phyloP scores from a whole-genome alignment of 1,140 invertebrate genomes.

The Penaeus vannamei region DNA sequence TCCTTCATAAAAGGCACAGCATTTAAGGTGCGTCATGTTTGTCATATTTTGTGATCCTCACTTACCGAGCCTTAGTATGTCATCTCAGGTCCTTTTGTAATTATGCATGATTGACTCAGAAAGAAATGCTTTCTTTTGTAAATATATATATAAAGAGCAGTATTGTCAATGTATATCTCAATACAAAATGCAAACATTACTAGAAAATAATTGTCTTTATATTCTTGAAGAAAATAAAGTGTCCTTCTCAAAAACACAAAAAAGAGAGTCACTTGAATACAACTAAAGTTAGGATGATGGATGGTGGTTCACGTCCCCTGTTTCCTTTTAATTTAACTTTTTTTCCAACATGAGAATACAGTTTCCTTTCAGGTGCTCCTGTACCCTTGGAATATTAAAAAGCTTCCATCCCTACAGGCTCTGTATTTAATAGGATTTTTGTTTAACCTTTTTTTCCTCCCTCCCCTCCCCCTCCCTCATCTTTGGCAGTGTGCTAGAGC shows the following conservation, averaged over 20 bases:
- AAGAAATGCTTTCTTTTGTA: slow-evolving; percentile 17
- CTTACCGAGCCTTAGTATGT: slow-evolving; percentile 51
- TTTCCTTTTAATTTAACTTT: slow-evolving; percentile 32
- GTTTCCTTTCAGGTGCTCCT: slow-evolving; percentile 27
- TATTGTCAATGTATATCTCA: slow-evolving; percentile 54
- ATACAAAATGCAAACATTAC: slow-evolving; percentile 25
- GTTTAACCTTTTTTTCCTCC: background rate
- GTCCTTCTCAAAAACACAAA: slow-evolving; percentile 37
- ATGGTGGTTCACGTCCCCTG: slow-evolving; percentile 53
- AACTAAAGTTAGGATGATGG: slow-evolving; percentile 46
- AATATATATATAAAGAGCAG: slow-evolving; percentile 33
- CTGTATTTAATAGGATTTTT: no score
- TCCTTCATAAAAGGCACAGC: background rate
- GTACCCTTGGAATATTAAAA: slow-evolving; percentile 23
- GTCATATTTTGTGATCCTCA: slow-evolving; percentile 39
- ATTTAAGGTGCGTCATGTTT: slow-evolving; percentile 52
- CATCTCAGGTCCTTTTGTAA: slow-evolving; percentile 48
- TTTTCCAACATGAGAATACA: slow-evolving; percentile 39
- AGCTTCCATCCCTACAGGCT: no score
- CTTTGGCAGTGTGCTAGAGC: slow-evolving; percentile 36
- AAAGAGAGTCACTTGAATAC: slow-evolving; percentile 30
- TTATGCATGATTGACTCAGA: slow-evolving; percentile 56
- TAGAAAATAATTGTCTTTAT: slow-evolving; percentile 25
- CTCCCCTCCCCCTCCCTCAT: background rate
- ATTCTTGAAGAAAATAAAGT: slow-evolving; percentile 50